Conservation (phyloP, 1,140 invertebrate species). For the Helicorthomorpha holstii region DNA sequence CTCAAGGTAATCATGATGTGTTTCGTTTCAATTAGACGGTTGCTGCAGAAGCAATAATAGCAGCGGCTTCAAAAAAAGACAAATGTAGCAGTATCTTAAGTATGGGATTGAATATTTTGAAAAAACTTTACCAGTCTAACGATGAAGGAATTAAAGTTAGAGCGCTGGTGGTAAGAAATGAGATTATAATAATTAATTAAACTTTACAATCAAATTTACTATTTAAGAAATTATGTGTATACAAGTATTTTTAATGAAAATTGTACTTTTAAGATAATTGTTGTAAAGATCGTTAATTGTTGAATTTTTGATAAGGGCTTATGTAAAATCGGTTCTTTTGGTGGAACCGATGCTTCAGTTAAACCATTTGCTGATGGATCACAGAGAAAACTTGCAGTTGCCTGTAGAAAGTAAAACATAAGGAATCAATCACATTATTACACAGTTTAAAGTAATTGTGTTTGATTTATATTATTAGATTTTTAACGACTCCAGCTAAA, state of each 20-base stretch:
- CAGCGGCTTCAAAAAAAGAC: constrained; percentile 92
- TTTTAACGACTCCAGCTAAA: constrained; percentile 69
- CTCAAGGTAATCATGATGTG: too few species aligned
- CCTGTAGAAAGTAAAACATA: constrained; percentile 53
- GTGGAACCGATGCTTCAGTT: constrained; percentile 87
- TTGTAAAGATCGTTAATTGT: too few species aligned
- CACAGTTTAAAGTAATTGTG: too few species aligned
- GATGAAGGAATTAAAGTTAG: constrained; percentile 71
- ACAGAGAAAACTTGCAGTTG: constrained; percentile 77
- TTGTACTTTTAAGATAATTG: too few species aligned
- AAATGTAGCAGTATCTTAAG: constrained; percentile 80
- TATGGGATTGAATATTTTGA: constrained; percentile 84
- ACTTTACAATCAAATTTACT: too few species aligned
- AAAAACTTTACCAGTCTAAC: constrained; percentile 78
- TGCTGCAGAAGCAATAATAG: constrained; percentile 88
- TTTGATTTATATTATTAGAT: too few species aligned
- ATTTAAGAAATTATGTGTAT: background rate
- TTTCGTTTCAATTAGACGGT: constrained; percentile 41
- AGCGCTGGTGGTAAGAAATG: constrained; percentile 45
- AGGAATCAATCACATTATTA: background rate
- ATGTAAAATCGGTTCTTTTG: constrained; percentile 89
- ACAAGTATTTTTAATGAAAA: background rate
- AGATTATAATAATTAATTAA: too few species aligned
- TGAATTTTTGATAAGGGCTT: constrained; percentile 41
- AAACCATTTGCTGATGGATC: constrained; percentile 90